A percentile compares a stretch with the other conserved stretches of the same genome.
These are phyloP conservation scores for Digitonthophagus gazella DNA, from an alignment of 2,888 invertebrate species.

Conservation along the genomic window DNA sequence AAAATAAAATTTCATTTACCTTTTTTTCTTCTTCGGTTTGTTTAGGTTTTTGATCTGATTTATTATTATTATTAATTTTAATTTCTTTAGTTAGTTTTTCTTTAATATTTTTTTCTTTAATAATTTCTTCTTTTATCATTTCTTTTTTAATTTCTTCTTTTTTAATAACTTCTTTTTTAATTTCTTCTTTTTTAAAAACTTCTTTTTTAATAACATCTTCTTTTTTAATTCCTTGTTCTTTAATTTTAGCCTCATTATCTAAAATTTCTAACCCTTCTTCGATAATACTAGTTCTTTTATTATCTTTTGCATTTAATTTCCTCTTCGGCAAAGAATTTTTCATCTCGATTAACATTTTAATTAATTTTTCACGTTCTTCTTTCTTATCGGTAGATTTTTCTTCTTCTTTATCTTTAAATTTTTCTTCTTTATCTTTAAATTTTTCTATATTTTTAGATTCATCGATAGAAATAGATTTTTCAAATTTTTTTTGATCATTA, in stretches of 20 bases:
- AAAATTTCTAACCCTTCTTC: conserved; percentile 43
- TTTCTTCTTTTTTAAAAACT: neutral
- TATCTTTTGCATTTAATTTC: conserved; percentile 47
- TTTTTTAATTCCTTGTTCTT: conserved; percentile 5
- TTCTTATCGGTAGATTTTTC: conserved; percentile 45
- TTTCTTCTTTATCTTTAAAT: conserved; percentile 11
- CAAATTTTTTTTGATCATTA: conserved; percentile 37
- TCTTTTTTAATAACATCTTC: neutral
- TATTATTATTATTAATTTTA: neutral
- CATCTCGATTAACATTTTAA: conserved; percentile 75
- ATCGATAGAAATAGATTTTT: conserved; percentile 32
- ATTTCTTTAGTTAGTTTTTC: neutral
- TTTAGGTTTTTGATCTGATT: no score
- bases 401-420: conserved; percentile 40
- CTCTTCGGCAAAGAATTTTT: conserved; percentile 68
- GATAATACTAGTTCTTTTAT: conserved; percentile 44
- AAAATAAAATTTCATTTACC: neutral
- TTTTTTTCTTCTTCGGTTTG: neutral
- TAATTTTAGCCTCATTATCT: conserved; percentile 20
- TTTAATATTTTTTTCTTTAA: conserved; percentile 11
- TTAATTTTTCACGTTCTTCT: conserved; percentile 61
- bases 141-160: conserved; percentile 24
- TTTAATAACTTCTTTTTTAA: conserved; percentile 5
- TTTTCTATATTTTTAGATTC: conserved; percentile 16
- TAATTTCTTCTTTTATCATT: conserved; percentile 21